These are phyloP conservation scores for Nephrotoma appendiculata DNA, from an alignment of 2,888 invertebrate species.

Conservation along the genomic window DNA sequence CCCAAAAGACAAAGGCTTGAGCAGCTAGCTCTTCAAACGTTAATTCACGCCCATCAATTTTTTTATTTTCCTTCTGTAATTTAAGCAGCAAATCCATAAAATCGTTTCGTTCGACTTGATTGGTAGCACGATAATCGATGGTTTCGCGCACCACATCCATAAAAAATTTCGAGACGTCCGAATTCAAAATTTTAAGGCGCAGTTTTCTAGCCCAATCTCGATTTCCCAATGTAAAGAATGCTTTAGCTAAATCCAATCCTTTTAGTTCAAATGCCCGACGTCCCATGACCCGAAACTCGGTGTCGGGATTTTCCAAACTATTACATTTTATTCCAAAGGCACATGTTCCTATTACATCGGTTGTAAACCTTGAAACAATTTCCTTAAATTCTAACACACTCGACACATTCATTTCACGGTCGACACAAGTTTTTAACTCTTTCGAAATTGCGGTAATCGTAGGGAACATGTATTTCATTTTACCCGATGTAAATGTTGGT, in stretches of 20 bases:
- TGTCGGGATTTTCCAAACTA: slow-evolving; percentile 27
- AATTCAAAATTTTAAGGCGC: background rate
- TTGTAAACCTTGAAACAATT: slow-evolving; percentile 24
- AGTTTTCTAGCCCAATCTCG: background rate
- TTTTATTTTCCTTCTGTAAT: background rate
- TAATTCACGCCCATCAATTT: background rate
- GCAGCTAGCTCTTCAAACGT: background rate
- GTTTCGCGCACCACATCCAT: slow-evolving; percentile 27
- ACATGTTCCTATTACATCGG: slow-evolving; percentile 29
- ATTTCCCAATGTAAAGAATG: background rate
- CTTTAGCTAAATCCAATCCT: background rate
- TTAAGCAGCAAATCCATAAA: slow-evolving; percentile 24
- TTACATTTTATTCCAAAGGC: slow-evolving; percentile 34
- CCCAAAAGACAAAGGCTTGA: slow-evolving; percentile 29
- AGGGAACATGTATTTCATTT: slow-evolving; percentile 34
- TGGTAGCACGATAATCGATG: slow-evolving; percentile 25
- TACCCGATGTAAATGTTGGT: slow-evolving; percentile 35
- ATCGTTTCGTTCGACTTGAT: slow-evolving; percentile 30
- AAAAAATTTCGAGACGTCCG: slow-evolving; percentile 12
- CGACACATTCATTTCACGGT: background rate
- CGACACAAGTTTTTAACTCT: background rate
- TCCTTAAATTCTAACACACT: slow-evolving; percentile 22
- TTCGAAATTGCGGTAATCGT: slow-evolving; percentile 17
- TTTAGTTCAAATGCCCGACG: slow-evolving; percentile 15
- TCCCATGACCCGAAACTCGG: slow-evolving; percentile 24